phyloP scores from a whole-genome alignment of 2,113 vertebrate species.

The Nicator chloris region DNA sequence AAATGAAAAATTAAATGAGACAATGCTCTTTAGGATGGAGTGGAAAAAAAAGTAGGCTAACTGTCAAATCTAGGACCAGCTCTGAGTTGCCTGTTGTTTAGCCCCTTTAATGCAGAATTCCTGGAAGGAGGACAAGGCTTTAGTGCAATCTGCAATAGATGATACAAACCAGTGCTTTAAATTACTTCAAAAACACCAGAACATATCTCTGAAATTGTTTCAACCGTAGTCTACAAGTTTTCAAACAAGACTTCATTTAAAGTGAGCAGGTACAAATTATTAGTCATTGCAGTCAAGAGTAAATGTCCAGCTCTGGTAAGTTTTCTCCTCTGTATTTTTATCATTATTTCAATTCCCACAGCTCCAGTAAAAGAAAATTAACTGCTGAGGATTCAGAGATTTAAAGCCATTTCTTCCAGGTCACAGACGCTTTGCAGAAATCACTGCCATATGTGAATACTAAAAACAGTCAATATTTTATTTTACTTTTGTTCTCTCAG shows the following conservation, averaged over 20 bases:
- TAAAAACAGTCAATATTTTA: neutral
- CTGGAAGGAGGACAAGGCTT: neutral
- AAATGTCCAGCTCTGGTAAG: neutral
- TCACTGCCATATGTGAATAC: neutral
- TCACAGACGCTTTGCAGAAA: neutral
- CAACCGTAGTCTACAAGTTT: neutral
- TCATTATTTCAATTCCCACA: neutral
- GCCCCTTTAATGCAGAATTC: neutral
- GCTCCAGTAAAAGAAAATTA: neutral
- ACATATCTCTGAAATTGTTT: neutral
- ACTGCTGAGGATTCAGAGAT: neutral
- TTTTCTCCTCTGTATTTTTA: neutral
- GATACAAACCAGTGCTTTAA: neutral
- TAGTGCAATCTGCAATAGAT: neutral
- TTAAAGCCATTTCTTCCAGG: neutral
- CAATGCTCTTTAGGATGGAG: neutral
- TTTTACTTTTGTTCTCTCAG: neutral
- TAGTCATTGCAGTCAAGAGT: neutral
- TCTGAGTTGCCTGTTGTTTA: neutral
- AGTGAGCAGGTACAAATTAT: neutral
- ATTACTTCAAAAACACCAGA: neutral
- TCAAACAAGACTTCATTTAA: neutral
- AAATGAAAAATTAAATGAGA: neutral
- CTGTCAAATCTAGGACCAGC: neutral
- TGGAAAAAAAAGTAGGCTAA: neutral